A percentile compares a stretch with the other conserved stretches of the same genome.
Evolutionary conservation across 2,888 invertebrate genomes (phyloP).

Genomic region (Agrochola circellaris): DNA sequence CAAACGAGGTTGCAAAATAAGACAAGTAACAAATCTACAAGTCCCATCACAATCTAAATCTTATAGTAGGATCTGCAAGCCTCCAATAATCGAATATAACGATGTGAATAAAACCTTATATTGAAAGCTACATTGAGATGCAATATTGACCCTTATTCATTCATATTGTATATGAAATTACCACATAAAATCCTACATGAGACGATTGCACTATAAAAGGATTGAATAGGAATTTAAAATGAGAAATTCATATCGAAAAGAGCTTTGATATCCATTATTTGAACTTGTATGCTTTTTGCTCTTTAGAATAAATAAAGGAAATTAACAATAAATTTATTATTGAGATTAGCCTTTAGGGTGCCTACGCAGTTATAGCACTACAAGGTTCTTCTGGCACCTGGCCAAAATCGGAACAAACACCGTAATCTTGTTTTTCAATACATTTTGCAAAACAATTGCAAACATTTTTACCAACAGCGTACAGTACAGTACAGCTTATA

Average conservation of each 20-base stretch:
- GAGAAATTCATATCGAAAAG: constrained; percentile 40
- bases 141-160: constrained; percentile 59
- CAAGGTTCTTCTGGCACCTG: too few species aligned
- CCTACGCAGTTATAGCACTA: neutral
- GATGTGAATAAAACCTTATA: constrained; percentile 50
- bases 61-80: constrained; percentile 25
- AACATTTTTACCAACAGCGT: too few species aligned
- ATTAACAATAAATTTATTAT: neutral
- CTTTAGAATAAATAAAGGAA: neutral
- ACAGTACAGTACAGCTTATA: too few species aligned
- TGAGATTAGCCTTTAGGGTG: neutral
- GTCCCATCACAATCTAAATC: neutral
- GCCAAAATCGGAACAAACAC: too few species aligned
- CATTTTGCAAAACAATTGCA: too few species aligned
- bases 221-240: constrained; percentile 47
- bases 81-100: constrained; percentile 33
- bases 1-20: neutral
- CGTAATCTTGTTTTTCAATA: too few species aligned
- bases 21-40: neutral
- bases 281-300: constrained; percentile 17
- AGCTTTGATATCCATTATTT: constrained; percentile 46
- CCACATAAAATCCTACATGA: constrained; percentile 45
- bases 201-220: constrained; percentile 40
- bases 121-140: constrained; percentile 45
- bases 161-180: constrained; percentile 43